These are phyloP conservation scores for Cremastinae sp. DNA, from an alignment of 2,888 invertebrate genomes.

Conservation along the genomic window DNA sequence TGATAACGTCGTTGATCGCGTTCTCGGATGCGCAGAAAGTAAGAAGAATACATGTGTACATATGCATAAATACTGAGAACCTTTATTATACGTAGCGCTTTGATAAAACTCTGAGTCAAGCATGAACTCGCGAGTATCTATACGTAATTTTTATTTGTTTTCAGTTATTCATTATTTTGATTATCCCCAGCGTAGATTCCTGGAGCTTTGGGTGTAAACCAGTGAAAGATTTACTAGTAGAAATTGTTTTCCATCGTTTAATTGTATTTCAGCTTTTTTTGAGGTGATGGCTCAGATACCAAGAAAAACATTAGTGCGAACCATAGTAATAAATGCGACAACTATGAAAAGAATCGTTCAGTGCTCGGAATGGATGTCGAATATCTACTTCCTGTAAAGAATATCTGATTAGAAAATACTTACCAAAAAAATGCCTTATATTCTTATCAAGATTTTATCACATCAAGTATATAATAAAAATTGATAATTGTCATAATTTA, in stretches of 20 bases:
- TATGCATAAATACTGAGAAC: background rate
- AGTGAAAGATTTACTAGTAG: constrained; percentile 2
- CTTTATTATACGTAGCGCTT: constrained; percentile 43
- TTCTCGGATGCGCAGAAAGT: constrained; percentile 74
- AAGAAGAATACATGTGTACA: constrained; percentile 63
- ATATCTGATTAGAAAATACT: no score
- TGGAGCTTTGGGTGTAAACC: constrained; percentile 30
- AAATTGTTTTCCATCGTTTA: background rate
- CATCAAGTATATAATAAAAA: no score
- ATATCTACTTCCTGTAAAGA: no score
- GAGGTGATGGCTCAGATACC: background rate
- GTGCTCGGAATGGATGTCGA: no score
- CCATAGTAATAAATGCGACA: no score
- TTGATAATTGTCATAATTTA: no score
- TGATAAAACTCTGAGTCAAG: constrained; percentile 27
- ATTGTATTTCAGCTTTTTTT: background rate
- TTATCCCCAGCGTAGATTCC: constrained; percentile 9
- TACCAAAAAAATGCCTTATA: no score
- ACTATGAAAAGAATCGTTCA: no score
- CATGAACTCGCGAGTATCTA: constrained; percentile 43
- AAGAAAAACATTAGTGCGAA: background rate
- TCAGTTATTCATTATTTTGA: constrained; percentile 11
- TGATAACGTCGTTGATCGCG: constrained; percentile 62
- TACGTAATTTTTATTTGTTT: constrained; percentile 2
- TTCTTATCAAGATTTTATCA: no score